Evolutionary conservation across 2,113 vertebrate species (phyloP), one percentile per base, ranked within the genome.

Genomic region (Cyanoramphus novaezelandiae): DNA sequence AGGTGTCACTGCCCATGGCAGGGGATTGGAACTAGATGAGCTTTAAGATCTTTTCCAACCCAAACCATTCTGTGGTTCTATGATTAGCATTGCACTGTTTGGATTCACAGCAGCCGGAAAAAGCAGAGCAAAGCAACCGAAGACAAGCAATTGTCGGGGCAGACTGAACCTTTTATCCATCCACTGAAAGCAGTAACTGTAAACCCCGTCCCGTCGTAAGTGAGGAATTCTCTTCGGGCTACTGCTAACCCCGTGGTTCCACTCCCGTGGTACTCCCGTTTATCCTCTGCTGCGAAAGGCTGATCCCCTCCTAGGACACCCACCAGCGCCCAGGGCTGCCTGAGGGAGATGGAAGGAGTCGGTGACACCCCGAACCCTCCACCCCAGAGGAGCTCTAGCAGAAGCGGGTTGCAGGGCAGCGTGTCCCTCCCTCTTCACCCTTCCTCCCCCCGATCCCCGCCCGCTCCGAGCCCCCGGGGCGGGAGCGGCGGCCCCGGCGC

Each of bases 301-400:
- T 6, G 39, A 28, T 80, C 64, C 21, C 78, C 92, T 28, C 82
- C 86, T 5, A 97, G 83, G 39, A 97, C 33, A 23, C 93, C 96
- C 27, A 97, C 86, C 72, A 97, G 78, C 23, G 81, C 92, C 97
- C 97, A 97, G 55, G 95, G 94, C 92, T 97, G 95, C 92, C 97
- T 98, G 87, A 16, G 64, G 62, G 55, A 87, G 19, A 4, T 19
- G 35, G 31, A 83, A 62, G 64, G 47, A 90, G 35, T 3, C 4
- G 17, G 25, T 14, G 49, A 10, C 28, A 31, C 1, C 23, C 31
- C 6, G 9, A 46, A 9, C 31, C 55, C 41, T 24, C 8, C 65
- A 1, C 0, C 18, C 35, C 2, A 2, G 35, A 6, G 6, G 20
- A 44, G 5, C 15, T 27, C 0, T 50, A 43, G 25, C 72, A 8